Evolutionary conservation across 2,797 vertebrate genomes (phyloP).

Genomic region (Phalloptychus januarius): DNA sequence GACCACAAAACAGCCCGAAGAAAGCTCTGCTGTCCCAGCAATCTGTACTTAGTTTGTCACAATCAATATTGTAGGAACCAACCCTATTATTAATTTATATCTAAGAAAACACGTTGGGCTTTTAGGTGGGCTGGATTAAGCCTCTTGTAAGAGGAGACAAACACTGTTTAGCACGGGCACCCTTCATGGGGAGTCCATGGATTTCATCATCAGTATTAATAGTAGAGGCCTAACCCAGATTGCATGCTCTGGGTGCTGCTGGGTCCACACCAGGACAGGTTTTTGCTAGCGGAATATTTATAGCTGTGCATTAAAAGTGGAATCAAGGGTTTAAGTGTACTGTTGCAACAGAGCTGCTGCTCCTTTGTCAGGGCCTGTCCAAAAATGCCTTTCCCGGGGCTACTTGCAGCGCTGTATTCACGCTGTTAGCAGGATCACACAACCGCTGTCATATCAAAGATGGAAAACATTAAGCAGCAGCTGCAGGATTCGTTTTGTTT

Average conservation of each 20-base stretch:
- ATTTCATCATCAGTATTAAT: slow-evolving; percentile 76
- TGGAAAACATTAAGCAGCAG: slow-evolving; percentile 47
- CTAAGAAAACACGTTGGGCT: slow-evolving; percentile 58
- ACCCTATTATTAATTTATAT: slow-evolving; percentile 74
- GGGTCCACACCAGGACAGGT: slow-evolving; percentile 74
- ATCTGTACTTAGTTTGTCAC: slow-evolving; percentile 71
- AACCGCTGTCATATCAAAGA: slow-evolving; percentile 59
- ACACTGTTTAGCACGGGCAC: slow-evolving; percentile 64
- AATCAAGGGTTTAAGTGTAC: slow-evolving; percentile 83
- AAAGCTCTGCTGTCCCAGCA: slow-evolving; percentile 57
- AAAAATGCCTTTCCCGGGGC: slow-evolving; percentile 81
- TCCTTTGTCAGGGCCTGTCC: slow-evolving; percentile 84
- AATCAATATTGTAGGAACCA: slow-evolving; percentile 77
- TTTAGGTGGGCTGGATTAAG: slow-evolving; percentile 36
- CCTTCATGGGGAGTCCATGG: slow-evolving; percentile 48
- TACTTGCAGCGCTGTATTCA: slow-evolving; percentile 68
- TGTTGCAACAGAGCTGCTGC: slow-evolving; percentile 74
- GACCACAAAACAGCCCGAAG: slow-evolving; percentile 52
- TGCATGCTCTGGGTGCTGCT: slow-evolving; percentile 67
- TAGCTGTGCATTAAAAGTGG: slow-evolving; percentile 83
- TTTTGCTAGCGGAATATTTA: slow-evolving; percentile 84
- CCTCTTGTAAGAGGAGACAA: slow-evolving; percentile 61
- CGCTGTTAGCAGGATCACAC: slow-evolving; percentile 68
- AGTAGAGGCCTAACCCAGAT: slow-evolving; percentile 65
- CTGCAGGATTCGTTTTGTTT: slow-evolving; percentile 47